phyloP scores from a whole-genome alignment of 2,113 vertebrate species.

The Regulus satrapa region DNA sequence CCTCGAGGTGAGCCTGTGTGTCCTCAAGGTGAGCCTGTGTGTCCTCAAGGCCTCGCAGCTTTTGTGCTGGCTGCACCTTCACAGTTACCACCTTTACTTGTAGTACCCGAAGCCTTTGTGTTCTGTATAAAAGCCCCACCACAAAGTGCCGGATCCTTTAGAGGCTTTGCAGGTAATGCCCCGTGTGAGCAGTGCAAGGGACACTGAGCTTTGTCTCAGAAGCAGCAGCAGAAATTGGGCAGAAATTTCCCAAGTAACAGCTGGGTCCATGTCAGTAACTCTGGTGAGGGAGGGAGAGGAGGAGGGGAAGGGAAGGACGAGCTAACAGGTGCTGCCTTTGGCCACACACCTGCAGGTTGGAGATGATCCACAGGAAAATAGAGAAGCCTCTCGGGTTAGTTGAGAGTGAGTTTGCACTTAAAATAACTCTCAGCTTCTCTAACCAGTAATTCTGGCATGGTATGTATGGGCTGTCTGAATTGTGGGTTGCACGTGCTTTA shows the following conservation, averaged over 20 bases:
- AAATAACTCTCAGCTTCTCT: neutral
- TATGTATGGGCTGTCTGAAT: neutral
- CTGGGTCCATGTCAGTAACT: neutral
- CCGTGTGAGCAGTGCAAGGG: neutral
- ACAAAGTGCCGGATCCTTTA: fast-evolving
- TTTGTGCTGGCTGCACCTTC: neutral
- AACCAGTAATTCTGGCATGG: neutral
- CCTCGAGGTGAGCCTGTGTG: too few relatives aligned
- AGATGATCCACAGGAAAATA: neutral
- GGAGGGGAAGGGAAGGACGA: neutral
- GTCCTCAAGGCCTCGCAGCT: fast-evolving
- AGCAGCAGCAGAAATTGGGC: neutral
- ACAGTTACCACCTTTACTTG: fast-evolving
- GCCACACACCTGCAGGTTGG: neutral
- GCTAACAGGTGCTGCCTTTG: neutral
- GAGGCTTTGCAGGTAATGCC: neutral
- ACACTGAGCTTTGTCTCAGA: neutral
- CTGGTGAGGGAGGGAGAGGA: neutral
- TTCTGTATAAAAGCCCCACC: neutral
- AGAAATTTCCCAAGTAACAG: neutral
- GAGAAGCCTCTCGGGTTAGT: neutral
- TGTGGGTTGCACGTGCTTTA: neutral
- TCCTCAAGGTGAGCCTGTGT: slow-evolving; percentile 83
- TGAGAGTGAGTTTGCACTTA: neutral
- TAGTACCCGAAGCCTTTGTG: fast-evolving